Base-by-base conservation (phyloP, 2,113 vertebrate species). In the Sisor rabdophorus region DNA sequence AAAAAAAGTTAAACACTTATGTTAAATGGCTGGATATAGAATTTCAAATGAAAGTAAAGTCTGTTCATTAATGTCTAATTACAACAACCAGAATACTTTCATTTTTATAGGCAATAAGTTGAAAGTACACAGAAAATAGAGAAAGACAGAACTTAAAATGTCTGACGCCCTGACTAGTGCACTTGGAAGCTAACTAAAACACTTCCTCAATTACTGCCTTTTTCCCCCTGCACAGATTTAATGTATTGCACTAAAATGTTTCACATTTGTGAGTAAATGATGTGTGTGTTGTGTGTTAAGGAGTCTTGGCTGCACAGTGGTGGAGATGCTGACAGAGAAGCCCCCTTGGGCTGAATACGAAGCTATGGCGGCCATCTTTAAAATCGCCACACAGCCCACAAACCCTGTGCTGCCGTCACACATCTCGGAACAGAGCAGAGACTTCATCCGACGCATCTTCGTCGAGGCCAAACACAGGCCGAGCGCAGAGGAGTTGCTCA, bases 351-450 rank as follows among this genome's bases (percentile, higher is more conserved):
- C 96, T 50, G 96, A 98, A 85, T 98, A 92, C 56, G 96, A 98
- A 85, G 96, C 96, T 83, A 98, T 98, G 96, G 96, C 96, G 0
- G 96, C 96, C 80, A 98, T 98, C 81, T 98, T 98, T 89, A 98
- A 98, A 89, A 98, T 98, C 8, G 96, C 96, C 86, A 98, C 96
- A 0, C 96, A 98, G 82, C 96, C 96, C 19, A 98, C 96, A 60
- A 96, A 97, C 83, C 96, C 96, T 30, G 87, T 93, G 86, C 92
- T 98, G n/a, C 96, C 96, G 36, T 92, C 91, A 0, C 91, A 95
- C 88, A 93, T 92, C 85, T 96, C 96, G 0, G 94, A 97, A 80
- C 94, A 94, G 1, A 93, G 95, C 20, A 88, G 93, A 82, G 95
- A 98, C 93, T 98, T 98, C 74, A 87, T 97, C 78, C 93, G 90